Evolutionary conservation across 2,797 vertebrate genomes (phyloP).

Genomic region (Siniperca undulata): DNA sequence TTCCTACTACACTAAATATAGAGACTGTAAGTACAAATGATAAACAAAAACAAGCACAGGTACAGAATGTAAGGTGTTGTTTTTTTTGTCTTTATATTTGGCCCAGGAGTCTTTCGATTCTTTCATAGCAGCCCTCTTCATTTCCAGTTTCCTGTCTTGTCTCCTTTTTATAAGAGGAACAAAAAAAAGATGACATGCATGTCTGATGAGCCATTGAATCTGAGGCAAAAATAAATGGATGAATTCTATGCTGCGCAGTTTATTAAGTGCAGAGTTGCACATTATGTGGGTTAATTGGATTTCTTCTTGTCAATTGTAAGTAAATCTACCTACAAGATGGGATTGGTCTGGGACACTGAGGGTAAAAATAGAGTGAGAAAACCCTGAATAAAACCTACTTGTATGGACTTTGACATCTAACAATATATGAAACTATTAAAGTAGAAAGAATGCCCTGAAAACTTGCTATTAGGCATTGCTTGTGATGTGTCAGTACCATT

Average conservation of each 20-base stretch:
- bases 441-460: background rate
- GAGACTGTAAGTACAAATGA: background rate
- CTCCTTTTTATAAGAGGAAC: background rate
- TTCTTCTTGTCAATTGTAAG: background rate
- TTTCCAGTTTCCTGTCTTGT: background rate
- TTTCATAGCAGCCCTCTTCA: background rate
- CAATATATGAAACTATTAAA: background rate
- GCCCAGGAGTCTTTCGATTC: background rate
- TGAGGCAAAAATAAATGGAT: background rate
- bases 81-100: background rate
- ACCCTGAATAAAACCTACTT: background rate
- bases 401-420: background rate
- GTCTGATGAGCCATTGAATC: background rate
- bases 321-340: background rate
- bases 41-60: background rate
- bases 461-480: background rate
- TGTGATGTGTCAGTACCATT: background rate
- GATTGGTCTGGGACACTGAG: background rate
- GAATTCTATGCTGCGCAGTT: background rate
- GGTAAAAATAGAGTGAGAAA: background rate
- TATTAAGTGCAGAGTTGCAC: background rate
- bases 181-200: background rate
- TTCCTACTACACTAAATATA: accelerated
- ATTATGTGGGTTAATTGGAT: background rate
- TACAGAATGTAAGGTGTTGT: background rate